Evolutionary conservation across 2,888 invertebrate genomes (phyloP), one percentile per base, ranked within the genome.

Genomic region (Orthosia incerta): DNA sequence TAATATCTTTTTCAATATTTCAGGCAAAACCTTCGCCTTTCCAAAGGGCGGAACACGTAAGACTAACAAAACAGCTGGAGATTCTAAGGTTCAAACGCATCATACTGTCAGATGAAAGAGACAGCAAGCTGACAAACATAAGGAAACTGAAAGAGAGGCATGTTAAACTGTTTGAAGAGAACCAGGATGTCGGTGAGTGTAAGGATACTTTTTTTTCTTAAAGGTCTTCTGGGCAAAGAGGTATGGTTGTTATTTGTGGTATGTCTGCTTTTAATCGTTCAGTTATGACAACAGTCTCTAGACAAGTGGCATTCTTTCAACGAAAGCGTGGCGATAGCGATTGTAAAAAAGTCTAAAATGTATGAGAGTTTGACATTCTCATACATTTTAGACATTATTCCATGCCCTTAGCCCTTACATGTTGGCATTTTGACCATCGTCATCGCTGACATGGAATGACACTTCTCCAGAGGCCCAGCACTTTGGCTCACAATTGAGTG

Each of bases 1-100:
- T 7, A 39, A 59, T 23, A 18, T 61, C 4, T 39, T 61, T 18
- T 48, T 26, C 0, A 18, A 53, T 64, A 93, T 76, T 90, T 7
- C 91, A 97, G 97, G 92, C 96, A 80, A 97, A 97, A 92, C 97
- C 97, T 0, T 97, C 97, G 15, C 97, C 97, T 69, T 96, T 97
- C 79, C 97, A 97, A 93, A 96, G 97, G 88, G 96, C 97, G 66
- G 97, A 97, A 89, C 97, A 98, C 87, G 89, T 97, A 55, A 96
- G 96, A 85, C 94, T 97, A 51, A 97, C 97, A n/a, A 97, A 97
- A 89, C 97, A 97, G 88, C 94, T 98, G 76, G 98, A 98, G 94
- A 94, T 97, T 84, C 96, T 97, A 16, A 97, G 97, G 87, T 98
- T 98, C 90, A 97, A 97, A 87, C 97, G 97, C 4, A 97, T 97